Evolutionary conservation across 2,888 invertebrate genomes (phyloP), one percentile per base, ranked within the genome.

Genomic region (Plagodis pulveraria): DNA sequence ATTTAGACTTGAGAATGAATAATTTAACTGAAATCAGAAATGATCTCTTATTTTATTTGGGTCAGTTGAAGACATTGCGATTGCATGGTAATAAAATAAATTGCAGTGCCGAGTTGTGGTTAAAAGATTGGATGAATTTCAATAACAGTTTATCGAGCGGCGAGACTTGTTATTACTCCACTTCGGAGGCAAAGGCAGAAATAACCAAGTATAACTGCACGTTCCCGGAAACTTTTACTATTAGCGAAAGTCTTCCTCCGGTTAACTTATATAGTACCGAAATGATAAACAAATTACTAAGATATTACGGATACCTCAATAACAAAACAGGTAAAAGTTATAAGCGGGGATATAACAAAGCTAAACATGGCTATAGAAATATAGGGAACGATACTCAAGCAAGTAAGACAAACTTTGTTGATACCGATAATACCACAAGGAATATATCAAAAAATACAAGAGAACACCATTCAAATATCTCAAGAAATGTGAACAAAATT

Each of bases 71-170:
- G 69, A 91, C 93, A 22, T 83, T 97, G 49, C 93, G 95, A 70
- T 81, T 97, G 57, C 94, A 94, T 56, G 96, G 95, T 6, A 97
- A 97, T 80, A 92, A 94, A 33, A 94, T 96, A 85, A 95, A 95
- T 74, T 97, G 97, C 80, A 94, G 93, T 48, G 93, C 94, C 35
- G 90, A 95, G 61, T 84, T 94, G 63, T 96, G 95, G 95, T 76
- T 95, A 0, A 94, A 94, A 35, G 93, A 94, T 61, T 96, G 96
- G 96, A 93, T 96, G 88, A 91, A 82, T 72, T 89, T 86, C 80
- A 92, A 92, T 71, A 87, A 86, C 69, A 89, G 81, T 58, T 73
- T 84, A 51, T 81, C 83, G 35, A 82, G 76, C 56, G 81, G 78
- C 9, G 92, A 92, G 76, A 85, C 86, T 38, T 92, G 92, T 71